Conservation (phyloP, 1,140 invertebrate species). For the Drosophila funebris region DNA sequence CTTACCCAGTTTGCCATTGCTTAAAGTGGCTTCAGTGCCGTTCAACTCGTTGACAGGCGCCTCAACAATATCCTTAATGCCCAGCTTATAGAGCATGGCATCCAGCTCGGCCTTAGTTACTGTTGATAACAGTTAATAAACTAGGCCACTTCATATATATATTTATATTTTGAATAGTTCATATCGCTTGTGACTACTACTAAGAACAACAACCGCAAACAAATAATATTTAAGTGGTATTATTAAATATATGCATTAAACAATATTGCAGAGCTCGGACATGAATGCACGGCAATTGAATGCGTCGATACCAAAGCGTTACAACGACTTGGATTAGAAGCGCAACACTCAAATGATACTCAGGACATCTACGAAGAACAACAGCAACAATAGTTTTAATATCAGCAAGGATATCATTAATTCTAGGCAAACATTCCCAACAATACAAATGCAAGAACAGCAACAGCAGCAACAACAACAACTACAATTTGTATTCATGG, state of each 20-base stretch:
- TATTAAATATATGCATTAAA: too few species aligned
- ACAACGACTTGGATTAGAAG: constrained; percentile 57
- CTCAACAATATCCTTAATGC: constrained; percentile 79
- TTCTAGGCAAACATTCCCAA: constrained; percentile 70
- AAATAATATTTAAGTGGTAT: too few species aligned
- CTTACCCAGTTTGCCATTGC: constrained; percentile 76
- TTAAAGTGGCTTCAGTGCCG: constrained; percentile 48
- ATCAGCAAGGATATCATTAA: constrained; percentile 58
- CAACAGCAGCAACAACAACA: constrained; percentile 47
- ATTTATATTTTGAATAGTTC: neutral
- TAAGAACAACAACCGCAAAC: too few species aligned
- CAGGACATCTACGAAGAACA: constrained; percentile 48
- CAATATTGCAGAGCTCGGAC: constrained; percentile 78
- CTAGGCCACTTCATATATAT: too few species aligned
- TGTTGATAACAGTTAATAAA: neutral
- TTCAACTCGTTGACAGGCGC: constrained; percentile 56
- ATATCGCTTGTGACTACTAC: too few species aligned
- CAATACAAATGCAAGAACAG: constrained; percentile 33
- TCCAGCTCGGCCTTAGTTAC: constrained; percentile 75
- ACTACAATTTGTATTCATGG: constrained; percentile 71
- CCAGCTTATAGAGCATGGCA: constrained; percentile 70
- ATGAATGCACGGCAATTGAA: constrained; percentile 82
- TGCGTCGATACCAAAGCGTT: constrained; percentile 72
- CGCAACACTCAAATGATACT: constrained; percentile 36
- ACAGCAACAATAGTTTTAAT: constrained; percentile 59